Conservation (phyloP, 2,113 vertebrate genomes). For the Neogobius melanostomus region DNA sequence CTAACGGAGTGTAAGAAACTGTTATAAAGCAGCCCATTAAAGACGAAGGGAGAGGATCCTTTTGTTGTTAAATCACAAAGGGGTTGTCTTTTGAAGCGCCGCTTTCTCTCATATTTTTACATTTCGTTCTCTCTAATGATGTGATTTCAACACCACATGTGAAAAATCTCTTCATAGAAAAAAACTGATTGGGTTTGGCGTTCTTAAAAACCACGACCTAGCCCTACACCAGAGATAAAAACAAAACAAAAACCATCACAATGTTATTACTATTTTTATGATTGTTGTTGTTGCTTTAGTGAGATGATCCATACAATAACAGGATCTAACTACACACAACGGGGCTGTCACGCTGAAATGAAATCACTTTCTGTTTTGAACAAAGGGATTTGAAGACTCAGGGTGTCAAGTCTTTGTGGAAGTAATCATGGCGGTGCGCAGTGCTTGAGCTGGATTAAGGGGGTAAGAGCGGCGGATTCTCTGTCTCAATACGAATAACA, state of each 20-base stretch:
- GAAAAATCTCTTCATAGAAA: conserved; percentile 10
- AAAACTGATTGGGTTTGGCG: conserved; percentile 19
- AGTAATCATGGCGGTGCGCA: conserved; percentile 66
- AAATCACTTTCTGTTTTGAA: conserved; percentile 61
- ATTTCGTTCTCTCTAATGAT: conserved; percentile 38
- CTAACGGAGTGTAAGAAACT: conserved; percentile 57
- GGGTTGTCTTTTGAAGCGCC: conserved; percentile 48
- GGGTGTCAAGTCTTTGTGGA: conserved; percentile 70
- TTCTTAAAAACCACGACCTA: neutral
- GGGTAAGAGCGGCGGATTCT: conserved; percentile 55
- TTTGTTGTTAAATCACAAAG: conserved; percentile 60
- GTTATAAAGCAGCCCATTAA: conserved; percentile 61
- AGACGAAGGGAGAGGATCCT: conserved; percentile 49
- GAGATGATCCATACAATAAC: conserved; percentile 43
- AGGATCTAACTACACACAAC: conserved; percentile 36
- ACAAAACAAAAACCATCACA: conserved; percentile 10
- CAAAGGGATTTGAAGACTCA: conserved; percentile 67
- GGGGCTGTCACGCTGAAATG: conserved; percentile 58
- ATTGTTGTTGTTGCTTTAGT: conserved; percentile 11
- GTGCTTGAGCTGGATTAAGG: conserved; percentile 67
- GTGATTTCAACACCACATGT: conserved; percentile 32
- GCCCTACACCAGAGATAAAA: conserved; percentile 25
- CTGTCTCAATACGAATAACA: conserved; percentile 44
- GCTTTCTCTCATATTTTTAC: conserved; percentile 29
- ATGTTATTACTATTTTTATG: neutral